Evolutionary conservation across 2,797 vertebrate species (phyloP), one percentile per base, ranked within the genome.

Genomic region (Onychomys arenicola): DNA sequence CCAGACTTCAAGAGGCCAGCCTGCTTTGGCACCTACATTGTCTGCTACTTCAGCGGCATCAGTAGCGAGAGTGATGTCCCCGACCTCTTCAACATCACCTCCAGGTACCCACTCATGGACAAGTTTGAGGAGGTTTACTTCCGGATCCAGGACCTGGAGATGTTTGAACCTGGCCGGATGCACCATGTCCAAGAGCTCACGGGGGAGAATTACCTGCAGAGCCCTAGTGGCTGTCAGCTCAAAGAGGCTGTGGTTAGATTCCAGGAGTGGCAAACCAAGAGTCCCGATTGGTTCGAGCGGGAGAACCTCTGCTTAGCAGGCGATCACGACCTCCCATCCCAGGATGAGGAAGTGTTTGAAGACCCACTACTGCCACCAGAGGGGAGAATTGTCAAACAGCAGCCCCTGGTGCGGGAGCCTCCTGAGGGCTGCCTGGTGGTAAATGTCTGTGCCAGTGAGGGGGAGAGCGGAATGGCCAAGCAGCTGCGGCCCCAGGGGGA

Each of bases 121-220:
- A 99, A 99, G 77, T 99, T 99, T 11, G 99, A 99, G 95, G 99
- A 99, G 92, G 98, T 99, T 52, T 99, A 99, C 98, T 99, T 99
- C 97, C 99, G 99, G 37, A 99, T 99, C 91, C 98, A 99, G 95
- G 99, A 99, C 91, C 43, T 99, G 57, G 99, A 99, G 97, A 99
- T 99, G 98, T 99, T 99, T 78, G 99, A 99, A 88, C 99, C 99
- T 0, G 99, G 98, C n/a, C 98, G 98, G 21, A 98, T 99, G 94
- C 99, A 99, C 97, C 98, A 98, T 14, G 98, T 99, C 0, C 95
- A 97, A 93, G 99, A 99, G 83, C 99, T 99, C 37, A 97, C 99
- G 0, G 98, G 96, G 1, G 99, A 99, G 0, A 99, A 99, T 63
- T 99, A 99, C 61, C 98, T 98, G 0, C 98, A 98, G 61, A 99